phyloP scores from a whole-genome alignment of 2,888 invertebrate genomes.

The Nomada ferruginata region DNA sequence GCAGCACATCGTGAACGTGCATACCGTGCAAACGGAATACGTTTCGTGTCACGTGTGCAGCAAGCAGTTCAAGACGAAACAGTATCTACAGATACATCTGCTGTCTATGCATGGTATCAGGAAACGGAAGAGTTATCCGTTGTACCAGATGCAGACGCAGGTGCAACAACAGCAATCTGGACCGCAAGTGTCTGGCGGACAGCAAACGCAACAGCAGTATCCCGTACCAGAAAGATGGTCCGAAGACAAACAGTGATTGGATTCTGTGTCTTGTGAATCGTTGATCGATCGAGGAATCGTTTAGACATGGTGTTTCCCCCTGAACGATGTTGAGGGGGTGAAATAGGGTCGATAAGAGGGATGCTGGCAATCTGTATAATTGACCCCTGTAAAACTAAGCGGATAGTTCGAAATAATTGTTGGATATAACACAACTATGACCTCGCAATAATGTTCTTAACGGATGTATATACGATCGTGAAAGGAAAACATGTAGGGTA shows the following conservation, averaged over 20 bases:
- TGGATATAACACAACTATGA: constrained; percentile 24
- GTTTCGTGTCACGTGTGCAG: constrained; percentile 88
- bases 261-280: constrained; percentile 11
- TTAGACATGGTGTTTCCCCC: not conserved
- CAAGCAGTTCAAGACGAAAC: constrained; percentile 89
- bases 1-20: constrained; percentile 89
- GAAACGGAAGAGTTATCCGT: constrained; percentile 85
- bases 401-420: constrained; percentile 3
- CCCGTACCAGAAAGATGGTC: constrained; percentile 75
- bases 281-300: constrained; percentile 27
- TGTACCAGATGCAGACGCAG: constrained; percentile 79
- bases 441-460: constrained; percentile 56
- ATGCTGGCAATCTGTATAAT: constrained; percentile 50
- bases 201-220: constrained; percentile 69
- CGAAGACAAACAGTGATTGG: constrained; percentile 75
- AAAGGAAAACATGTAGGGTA: constrained; percentile 41
- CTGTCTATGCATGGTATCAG: constrained; percentile 89
- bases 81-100: constrained; percentile 89
- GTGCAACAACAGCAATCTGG: constrained; percentile 60
- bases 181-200: constrained; percentile 44
- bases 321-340: constrained; percentile 3
- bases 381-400: constrained; percentile 5
- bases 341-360: constrained; percentile 39
- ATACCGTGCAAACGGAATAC: constrained; percentile 87
- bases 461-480: constrained; percentile 39